A percentile compares a stretch with the other conserved stretches of the same genome.
These are phyloP conservation scores for Helogale parvula DNA, from an alignment of 2,113 vertebrate species.

Conservation along the genomic window DNA sequence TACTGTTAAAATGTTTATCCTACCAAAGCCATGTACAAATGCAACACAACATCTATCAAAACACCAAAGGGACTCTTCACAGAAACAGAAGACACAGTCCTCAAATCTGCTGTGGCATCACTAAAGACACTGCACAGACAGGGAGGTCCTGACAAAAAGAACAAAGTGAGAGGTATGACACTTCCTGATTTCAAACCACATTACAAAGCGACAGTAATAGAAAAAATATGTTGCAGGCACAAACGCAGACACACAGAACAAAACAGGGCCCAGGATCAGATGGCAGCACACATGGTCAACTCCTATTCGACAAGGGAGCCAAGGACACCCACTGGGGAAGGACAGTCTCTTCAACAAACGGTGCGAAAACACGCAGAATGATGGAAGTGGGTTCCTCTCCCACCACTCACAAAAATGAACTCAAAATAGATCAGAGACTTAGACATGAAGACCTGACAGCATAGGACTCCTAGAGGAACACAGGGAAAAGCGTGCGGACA, in stretches of 20 bases:
- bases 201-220: background rate
- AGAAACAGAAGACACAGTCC: background rate
- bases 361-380: background rate
- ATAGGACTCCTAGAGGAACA: background rate
- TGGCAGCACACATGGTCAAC: background rate
- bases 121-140: background rate
- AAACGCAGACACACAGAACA: background rate
- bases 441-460: background rate
- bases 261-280: background rate
- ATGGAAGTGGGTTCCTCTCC: background rate
- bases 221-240: background rate
- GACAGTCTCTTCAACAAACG: background rate
- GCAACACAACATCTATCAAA: background rate
- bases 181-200: background rate
- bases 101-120: background rate
- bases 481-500: background rate
- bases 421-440: background rate
- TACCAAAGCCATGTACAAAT: background rate
- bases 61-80: background rate
- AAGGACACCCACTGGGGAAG: background rate
- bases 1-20: background rate
- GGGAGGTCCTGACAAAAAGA: background rate
- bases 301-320: background rate
- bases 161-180: background rate
- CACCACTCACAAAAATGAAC: background rate